A percentile compares a stretch with the other conserved stretches of the same genome.
phyloP scores from a whole-genome alignment of 2,888 invertebrate species.

The Diabrotica balteata region DNA sequence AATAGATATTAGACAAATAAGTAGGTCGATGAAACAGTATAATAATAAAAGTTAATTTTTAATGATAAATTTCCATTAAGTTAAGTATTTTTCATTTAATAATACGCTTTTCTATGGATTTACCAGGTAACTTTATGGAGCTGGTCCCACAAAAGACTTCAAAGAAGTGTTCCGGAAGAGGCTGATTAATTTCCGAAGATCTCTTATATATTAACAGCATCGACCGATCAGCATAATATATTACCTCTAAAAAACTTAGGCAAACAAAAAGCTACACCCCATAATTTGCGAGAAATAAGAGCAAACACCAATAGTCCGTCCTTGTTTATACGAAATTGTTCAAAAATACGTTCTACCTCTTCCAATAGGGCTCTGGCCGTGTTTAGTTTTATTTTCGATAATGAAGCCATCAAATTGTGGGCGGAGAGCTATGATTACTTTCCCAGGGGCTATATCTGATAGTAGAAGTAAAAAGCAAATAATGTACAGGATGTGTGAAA shows the following conservation, averaged over 20 bases:
- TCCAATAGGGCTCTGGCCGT: slow-evolving; percentile 36
- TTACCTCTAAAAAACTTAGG: slow-evolving; percentile 14
- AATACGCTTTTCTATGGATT: too few relatives aligned
- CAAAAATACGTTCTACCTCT: slow-evolving; percentile 22
- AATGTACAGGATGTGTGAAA: slow-evolving; percentile 29
- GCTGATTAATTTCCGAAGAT: slow-evolving; percentile 10
- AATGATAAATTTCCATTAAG: too few relatives aligned
- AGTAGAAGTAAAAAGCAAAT: slow-evolving; percentile 20
- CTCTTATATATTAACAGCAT: slow-evolving; percentile 1
- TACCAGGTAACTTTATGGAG: too few relatives aligned
- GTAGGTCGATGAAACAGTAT: too few relatives aligned
- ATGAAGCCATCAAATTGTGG: slow-evolving; percentile 45
- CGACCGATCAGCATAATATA: slow-evolving; percentile 16
- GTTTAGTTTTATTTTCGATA: slow-evolving; percentile 35
- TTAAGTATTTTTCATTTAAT: too few relatives aligned
- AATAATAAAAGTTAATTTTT: too few relatives aligned
- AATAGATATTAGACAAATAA: too few relatives aligned
- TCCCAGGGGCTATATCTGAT: slow-evolving; percentile 37
- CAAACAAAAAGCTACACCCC: slow-evolving; percentile 24
- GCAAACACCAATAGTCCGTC: slow-evolving; percentile 22
- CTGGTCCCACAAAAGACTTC: neutral
- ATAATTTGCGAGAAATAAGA: slow-evolving; percentile 26
- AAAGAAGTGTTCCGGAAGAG: slow-evolving; percentile 2
- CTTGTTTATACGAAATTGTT: slow-evolving; percentile 27
- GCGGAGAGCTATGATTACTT: slow-evolving; percentile 46